Evolutionary conservation across 2,797 vertebrate genomes (phyloP).

Genomic region (Melanotaenia boesemani): DNA sequence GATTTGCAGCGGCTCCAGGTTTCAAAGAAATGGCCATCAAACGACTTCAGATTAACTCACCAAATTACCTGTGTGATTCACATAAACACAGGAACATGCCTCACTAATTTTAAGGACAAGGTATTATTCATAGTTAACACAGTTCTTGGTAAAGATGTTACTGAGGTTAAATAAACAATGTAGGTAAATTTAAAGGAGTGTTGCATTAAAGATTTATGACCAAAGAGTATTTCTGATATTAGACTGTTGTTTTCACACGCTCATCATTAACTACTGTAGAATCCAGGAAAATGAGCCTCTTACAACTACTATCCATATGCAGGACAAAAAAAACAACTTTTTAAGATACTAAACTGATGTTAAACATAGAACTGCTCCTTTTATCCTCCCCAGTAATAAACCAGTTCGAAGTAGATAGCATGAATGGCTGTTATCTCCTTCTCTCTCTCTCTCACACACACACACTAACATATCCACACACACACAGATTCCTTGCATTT

Average conservation of each 20-base stretch:
- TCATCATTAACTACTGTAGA: neutral
- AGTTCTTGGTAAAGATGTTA: conserved; percentile 8
- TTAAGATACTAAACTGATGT: neutral
- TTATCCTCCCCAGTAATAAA: neutral
- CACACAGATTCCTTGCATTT: neutral
- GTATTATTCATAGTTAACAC: neutral
- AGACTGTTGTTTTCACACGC: neutral
- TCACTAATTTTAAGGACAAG: neutral
- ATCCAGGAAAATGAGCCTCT: neutral
- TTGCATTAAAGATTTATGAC: neutral
- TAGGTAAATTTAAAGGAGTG: neutral
- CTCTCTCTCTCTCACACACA: neutral
- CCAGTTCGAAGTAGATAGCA: neutral
- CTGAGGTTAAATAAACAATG: conserved; percentile 1
- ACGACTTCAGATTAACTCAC: neutral
- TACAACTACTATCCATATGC: neutral
- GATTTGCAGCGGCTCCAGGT: neutral
- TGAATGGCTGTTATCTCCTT: neutral
- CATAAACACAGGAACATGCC: conserved; percentile 5
- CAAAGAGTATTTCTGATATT: neutral
- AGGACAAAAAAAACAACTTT: neutral
- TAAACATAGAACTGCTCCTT: neutral
- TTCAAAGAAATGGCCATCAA: neutral
- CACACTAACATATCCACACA: neutral
- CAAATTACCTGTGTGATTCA: neutral